phyloP scores from a whole-genome alignment of 2,888 invertebrate species.

The Leptinotarsa tumamoca region DNA sequence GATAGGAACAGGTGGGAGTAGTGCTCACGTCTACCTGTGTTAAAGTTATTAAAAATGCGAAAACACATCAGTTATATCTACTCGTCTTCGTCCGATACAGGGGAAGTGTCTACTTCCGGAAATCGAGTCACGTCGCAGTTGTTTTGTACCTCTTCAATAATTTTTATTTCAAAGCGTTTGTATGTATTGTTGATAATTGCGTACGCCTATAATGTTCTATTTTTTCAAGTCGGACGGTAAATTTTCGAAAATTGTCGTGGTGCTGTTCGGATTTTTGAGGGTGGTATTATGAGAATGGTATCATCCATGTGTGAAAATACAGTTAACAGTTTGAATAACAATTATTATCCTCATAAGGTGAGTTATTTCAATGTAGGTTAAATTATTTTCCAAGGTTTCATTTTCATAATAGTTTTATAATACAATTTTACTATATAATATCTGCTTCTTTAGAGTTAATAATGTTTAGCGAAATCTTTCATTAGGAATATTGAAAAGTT shows the following conservation, averaged over 20 bases:
- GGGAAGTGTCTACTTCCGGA: constrained; percentile 24
- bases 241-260: neutral
- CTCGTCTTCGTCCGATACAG: constrained; percentile 31
- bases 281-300: constrained; percentile 34
- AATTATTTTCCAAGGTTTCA: neutral
- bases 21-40: constrained; percentile 22
- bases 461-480: no score
- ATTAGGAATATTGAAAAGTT: no score
- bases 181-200: constrained; percentile 26
- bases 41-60: constrained; percentile 7
- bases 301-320: constrained; percentile 38
- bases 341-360: constrained; percentile 47
- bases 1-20: constrained; percentile 27
- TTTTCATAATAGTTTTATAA: no score
- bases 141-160: constrained; percentile 28
- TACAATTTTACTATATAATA: no score
- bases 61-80: neutral
- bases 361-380: constrained; percentile 24
- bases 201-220: constrained; percentile 11
- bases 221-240: neutral
- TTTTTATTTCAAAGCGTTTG: constrained; percentile 41
- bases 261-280: neutral
- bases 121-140: constrained; percentile 29
- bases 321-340: constrained; percentile 42
- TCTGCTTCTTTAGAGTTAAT: no score